Conservation (phyloP, 2,797 vertebrate genomes). For the Austrolebias charrua region DNA sequence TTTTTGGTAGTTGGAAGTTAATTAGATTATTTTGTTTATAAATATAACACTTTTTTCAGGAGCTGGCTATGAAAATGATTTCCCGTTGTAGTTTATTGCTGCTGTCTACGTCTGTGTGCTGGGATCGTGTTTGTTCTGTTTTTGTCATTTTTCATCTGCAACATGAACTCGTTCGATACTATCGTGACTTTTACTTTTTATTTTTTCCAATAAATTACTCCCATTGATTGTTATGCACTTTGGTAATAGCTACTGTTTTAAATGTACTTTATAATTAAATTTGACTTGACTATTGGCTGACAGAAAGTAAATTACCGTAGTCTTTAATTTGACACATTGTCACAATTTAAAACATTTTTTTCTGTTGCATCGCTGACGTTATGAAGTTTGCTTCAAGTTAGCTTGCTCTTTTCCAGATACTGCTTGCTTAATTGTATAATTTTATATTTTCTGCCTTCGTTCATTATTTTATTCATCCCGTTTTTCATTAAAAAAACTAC, state of each 20-base stretch:
- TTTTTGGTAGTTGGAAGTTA: neutral
- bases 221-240: too few species aligned
- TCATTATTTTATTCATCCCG: slow-evolving; percentile 1
- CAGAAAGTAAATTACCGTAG: slow-evolving; percentile 46
- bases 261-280: too few species aligned
- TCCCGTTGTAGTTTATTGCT: slow-evolving; percentile 24
- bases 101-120: too few species aligned
- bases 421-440: neutral
- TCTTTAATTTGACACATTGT: slow-evolving; percentile 34
- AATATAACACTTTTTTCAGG: neutral
- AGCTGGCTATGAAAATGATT: neutral
- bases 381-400: slow-evolving; percentile 22
- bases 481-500: neutral
- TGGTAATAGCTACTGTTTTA: too few species aligned
- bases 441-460: neutral
- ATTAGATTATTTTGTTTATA: neutral
- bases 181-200: too few species aligned
- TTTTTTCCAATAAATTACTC: too few species aligned
- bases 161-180: too few species aligned
- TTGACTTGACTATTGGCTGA: too few species aligned
- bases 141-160: too few species aligned
- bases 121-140: too few species aligned
- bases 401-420: too few species aligned
- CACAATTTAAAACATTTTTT: slow-evolving; percentile 5
- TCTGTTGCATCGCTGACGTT: slow-evolving; percentile 15